These are phyloP conservation scores for Antechinus stuartii DNA, from an alignment of 2,113 vertebrate genomes.

Conservation along the genomic window DNA sequence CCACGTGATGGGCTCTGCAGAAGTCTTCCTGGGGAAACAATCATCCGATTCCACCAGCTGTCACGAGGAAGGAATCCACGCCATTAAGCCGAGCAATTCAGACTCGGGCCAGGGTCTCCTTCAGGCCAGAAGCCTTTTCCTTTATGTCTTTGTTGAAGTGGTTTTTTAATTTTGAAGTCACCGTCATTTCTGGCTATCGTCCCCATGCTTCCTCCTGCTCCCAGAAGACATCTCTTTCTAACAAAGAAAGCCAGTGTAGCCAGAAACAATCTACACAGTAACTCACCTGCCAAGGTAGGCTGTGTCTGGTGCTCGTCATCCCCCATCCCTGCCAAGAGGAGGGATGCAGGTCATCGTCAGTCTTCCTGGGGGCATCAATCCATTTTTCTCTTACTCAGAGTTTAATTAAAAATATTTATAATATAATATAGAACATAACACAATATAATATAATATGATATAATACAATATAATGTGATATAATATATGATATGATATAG, in stretches of 20 bases:
- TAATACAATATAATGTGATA: too few relatives aligned
- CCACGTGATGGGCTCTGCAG: conserved; percentile 56
- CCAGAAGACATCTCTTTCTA: not conserved
- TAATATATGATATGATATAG: not conserved
- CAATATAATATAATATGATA: too few relatives aligned
- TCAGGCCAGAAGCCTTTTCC: conserved; percentile 32
- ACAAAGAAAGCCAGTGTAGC: not conserved
- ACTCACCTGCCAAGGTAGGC: not conserved
- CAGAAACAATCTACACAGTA: not conserved
- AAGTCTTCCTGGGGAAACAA: conserved; percentile 67
- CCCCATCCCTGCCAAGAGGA: not conserved
- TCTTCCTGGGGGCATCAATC: not conserved
- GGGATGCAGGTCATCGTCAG: not conserved
- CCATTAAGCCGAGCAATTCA: conserved; percentile 66
- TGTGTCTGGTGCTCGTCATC: not conserved
- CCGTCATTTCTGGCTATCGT: rapidly evolving
- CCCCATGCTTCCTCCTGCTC: not conserved
- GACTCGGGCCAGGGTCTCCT: conserved; percentile 64
- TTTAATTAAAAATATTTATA: not conserved
- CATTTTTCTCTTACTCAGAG: not conserved
- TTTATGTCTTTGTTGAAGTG: not conserved
- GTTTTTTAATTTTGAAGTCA: not conserved
- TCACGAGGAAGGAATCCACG: conserved; percentile 68
- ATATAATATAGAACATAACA: too few relatives aligned
- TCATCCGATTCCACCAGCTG: conserved; percentile 59